A percentile compares a stretch with the other conserved stretches of the same genome.
phyloP scores from a whole-genome alignment of 2,888 invertebrate species.

The Phyllotreta striolata region DNA sequence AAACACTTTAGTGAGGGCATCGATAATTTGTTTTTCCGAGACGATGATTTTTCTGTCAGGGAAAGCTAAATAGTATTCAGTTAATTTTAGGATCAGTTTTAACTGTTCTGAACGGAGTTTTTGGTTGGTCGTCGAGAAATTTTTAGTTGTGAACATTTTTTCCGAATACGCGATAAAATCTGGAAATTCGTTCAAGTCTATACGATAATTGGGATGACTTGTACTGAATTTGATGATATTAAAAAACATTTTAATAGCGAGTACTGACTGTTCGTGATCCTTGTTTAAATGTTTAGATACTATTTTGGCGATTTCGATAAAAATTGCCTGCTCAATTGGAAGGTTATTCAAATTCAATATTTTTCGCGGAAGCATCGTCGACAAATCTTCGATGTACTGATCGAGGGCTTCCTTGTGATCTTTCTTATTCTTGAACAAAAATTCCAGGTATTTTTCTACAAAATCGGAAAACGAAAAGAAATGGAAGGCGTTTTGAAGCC shows the following conservation, averaged over 20 bases:
- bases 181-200: slow-evolving; percentile 26
- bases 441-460: slow-evolving; percentile 37
- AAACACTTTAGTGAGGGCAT: slow-evolving; percentile 5
- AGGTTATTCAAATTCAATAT: slow-evolving; percentile 23
- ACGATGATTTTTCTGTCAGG: neutral
- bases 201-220: slow-evolving; percentile 24
- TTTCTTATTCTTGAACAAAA: slow-evolving; percentile 36
- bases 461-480: slow-evolving; percentile 18
- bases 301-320: slow-evolving; percentile 22
- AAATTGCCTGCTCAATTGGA: slow-evolving; percentile 20
- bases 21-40: neutral
- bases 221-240: slow-evolving; percentile 22
- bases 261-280: neutral
- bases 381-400: slow-evolving; percentile 33
- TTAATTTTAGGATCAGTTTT: neutral
- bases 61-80: slow-evolving; percentile 6
- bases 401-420: slow-evolving; percentile 29
- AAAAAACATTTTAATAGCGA: neutral
- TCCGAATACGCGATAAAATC: slow-evolving; percentile 15
- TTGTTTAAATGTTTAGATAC: slow-evolving; percentile 12
- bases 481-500: slow-evolving; percentile 27
- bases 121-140: neutral
- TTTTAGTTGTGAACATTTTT: slow-evolving; percentile 5
- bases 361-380: neutral
- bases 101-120: too few relatives aligned